Evolutionary conservation across 2,797 vertebrate genomes (phyloP).

Genomic region (Philypnodon macrostomus): DNA sequence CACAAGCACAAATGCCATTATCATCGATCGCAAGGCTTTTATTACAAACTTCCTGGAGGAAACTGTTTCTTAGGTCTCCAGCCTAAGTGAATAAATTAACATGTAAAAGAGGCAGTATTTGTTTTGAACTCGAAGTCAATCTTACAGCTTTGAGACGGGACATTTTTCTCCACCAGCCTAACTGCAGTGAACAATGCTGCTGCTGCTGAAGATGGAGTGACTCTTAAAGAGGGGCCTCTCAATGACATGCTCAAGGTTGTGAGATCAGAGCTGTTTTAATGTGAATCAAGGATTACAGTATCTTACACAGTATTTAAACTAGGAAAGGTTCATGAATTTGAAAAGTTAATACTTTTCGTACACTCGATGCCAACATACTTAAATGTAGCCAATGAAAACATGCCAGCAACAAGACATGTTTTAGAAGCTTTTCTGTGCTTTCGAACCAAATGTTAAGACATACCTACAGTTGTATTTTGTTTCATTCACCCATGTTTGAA

Average conservation of each 20-base stretch:
- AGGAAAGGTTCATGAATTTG: no score
- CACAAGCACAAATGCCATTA: constrained; percentile 83
- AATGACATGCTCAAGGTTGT: constrained; percentile 72
- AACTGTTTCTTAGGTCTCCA: constrained; percentile 51
- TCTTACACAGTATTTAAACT: no score
- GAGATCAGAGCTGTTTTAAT: constrained; percentile 52
- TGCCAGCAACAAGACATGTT: no score
- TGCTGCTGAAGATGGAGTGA: constrained; percentile 59
- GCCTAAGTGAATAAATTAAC: constrained; percentile 76
- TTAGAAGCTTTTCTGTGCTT: no score
- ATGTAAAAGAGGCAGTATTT: constrained; percentile 71
- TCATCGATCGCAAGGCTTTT: constrained; percentile 83
- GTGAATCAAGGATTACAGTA: constrained; percentile 43
- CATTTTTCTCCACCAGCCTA: constrained; percentile 59
- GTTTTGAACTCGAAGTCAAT: constrained; percentile 65
- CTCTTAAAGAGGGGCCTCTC: constrained; percentile 59
- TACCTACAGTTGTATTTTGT: no score
- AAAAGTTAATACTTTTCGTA: no score
- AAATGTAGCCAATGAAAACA: no score
- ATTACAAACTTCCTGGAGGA: constrained; percentile 83
- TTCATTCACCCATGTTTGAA: no score
- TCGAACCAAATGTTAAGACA: no score
- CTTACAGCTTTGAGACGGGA: constrained; percentile 47
- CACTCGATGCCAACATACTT: no score
- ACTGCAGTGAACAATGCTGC: constrained; percentile 53